Evolutionary conservation across 2,888 invertebrate species (phyloP).

Genomic region (Drosophila mulleri): DNA sequence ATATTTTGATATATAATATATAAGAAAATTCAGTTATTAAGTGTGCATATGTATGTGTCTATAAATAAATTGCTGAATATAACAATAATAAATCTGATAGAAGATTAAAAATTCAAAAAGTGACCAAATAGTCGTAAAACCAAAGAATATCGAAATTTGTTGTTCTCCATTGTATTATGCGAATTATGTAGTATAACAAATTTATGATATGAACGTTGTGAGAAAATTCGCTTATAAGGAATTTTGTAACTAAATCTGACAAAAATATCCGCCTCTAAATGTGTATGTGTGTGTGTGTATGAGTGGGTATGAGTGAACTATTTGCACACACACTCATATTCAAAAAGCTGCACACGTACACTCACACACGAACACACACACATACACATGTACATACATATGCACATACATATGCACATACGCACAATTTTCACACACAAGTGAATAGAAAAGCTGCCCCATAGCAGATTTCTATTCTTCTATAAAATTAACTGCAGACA

Average conservation of each 20-base stretch:
- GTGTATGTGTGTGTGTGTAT: conserved; percentile 47
- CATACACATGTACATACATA: conserved; percentile 5
- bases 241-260: conserved; percentile 85
- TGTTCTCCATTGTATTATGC: not conserved
- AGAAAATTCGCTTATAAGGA: conserved; percentile 83
- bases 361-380: conserved; percentile 33
- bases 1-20: conserved; percentile 14
- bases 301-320: conserved; percentile 34
- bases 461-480: conserved; percentile 49
- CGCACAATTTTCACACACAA: conserved; percentile 64
- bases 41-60: conserved; percentile 66
- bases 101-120: conserved; percentile 30
- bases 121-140: conserved; percentile 30
- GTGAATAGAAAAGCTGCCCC: conserved; percentile 26
- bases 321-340: conserved; percentile 52
- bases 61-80: conserved; percentile 43
- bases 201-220: conserved; percentile 56
- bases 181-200: conserved; percentile 30
- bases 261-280: conserved; percentile 44
- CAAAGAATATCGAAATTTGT: not conserved
- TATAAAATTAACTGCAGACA: conserved; percentile 80
- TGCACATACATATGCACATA: conserved; percentile 45
- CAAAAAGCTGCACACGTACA: conserved; percentile 38
- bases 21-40: conserved; percentile 12
- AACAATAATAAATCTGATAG: conserved; percentile 16